These are phyloP conservation scores for Sanderia malayensis DNA, from an alignment of 30 jellyfish, hydroid and myxozoan species.

Conservation along the genomic window DNA sequence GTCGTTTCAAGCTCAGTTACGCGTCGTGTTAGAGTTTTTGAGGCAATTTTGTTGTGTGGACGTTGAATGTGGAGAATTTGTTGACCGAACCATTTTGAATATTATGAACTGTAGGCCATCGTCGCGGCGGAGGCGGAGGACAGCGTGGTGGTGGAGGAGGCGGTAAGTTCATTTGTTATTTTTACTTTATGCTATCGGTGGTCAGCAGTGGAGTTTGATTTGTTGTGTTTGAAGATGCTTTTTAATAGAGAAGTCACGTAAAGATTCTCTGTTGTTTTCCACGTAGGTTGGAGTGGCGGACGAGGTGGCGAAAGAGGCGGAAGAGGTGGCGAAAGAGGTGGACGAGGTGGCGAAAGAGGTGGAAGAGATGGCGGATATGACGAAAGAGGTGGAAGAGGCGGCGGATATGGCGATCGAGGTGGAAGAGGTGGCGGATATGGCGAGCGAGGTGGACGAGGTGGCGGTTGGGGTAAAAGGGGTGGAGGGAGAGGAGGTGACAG, in stretches of 20 bases:
- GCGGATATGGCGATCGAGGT: constrained; percentile 48
- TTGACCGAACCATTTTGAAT: background rate
- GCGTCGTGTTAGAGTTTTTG: too few relatives aligned
- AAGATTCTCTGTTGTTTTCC: background rate
- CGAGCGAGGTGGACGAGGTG: constrained; percentile 56
- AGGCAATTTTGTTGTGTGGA: too few relatives aligned
- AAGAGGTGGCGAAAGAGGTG: constrained; percentile 82
- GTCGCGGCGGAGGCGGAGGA: constrained; percentile 47
- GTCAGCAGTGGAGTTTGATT: background rate
- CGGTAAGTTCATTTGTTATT: background rate
- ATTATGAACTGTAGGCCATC: background rate
- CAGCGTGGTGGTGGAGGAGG: constrained; percentile 23
- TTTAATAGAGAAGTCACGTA: too few relatives aligned
- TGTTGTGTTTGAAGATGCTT: constrained; percentile 15
- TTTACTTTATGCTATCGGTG: background rate
- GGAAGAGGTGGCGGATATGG: constrained; percentile 54
- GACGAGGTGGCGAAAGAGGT: constrained; percentile 84
- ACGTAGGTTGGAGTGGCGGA: constrained; percentile 21
- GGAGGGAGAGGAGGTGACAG: constrained; percentile 49
- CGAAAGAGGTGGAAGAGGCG: constrained; percentile 53
- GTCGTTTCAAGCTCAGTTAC: too few relatives aligned
- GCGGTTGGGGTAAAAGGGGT: constrained; percentile 20
- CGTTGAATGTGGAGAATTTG: too few relatives aligned
- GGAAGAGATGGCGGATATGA: constrained; percentile 84
- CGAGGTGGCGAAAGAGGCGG: constrained; percentile 78